Base-by-base conservation (phyloP, 2,888 invertebrate species). In the Lymantria dispar region DNA sequence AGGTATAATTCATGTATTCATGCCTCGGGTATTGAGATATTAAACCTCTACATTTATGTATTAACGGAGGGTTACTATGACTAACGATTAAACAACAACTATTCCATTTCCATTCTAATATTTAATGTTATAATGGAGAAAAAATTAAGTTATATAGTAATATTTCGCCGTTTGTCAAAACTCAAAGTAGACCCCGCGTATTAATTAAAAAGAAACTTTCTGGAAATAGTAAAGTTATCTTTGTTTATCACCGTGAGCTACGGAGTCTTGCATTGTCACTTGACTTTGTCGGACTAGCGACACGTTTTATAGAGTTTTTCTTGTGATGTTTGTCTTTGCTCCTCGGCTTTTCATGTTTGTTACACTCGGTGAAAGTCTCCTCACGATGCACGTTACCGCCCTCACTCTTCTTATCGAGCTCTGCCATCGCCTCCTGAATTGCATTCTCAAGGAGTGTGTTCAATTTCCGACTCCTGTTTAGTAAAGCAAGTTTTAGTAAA, bases 371-470 rank as follows among this genome's bases (percentile, higher is more conserved):
- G 45, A 74, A 76, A 13, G 22, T 51, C 52, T 51, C 44, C 12
- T 38, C 31, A 47, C 52, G 31, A 13, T 7, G 40, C 48, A 48
- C 37, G 43, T 45, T 29, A 48, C 31, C 45, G 1, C 63, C 67
- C 36, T 91, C 92, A 33, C 92, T 92, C 76, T 93, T 93, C 80
- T 95, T 94, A 86, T 97, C 97, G 76, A 98, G 89, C 84, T 97
- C 97, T 61, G 95, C 93, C 97, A 98, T 97, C 50, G 97, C 97
- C 89, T 98, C 97, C 92, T 98, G 97, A 77, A 98, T 97, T 50
- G 97, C 97, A 78, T 96, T 96, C 88, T 98, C 97, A 75, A 98
- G 92, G 82, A 96, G 95, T 66, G 95, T 94, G 88, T 97, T 97
- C 93, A 97, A 92, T 95, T 97, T 97, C 93, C 97, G 95, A 93